Evolutionary conservation across 2,113 vertebrate species (phyloP).

Genomic region (Coregonus clupeaformis): DNA sequence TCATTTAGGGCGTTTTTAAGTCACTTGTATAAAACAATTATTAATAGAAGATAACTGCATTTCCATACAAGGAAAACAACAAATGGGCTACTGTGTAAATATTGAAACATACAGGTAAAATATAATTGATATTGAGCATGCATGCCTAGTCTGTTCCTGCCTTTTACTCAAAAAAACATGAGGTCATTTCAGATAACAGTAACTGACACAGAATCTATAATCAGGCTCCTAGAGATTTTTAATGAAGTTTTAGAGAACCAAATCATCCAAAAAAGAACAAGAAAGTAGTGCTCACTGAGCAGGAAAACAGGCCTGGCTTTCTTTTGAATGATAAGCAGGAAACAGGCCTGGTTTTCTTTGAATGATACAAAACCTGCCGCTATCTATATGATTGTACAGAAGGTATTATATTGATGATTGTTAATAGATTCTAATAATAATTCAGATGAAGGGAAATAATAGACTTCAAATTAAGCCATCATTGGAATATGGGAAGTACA

Average conservation of each 20-base stretch:
- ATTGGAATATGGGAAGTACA: not conserved
- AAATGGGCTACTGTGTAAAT: too few species aligned
- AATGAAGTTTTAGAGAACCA: not conserved
- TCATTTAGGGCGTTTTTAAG: conserved; percentile 53
- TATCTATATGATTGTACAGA: not conserved
- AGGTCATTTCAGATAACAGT: not conserved
- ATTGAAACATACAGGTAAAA: too few species aligned
- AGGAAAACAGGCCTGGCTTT: not conserved
- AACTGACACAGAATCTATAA: not conserved
- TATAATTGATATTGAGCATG: too few species aligned
- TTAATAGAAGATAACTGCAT: conserved; percentile 27
- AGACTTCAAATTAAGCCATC: not conserved
- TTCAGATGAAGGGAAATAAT: not conserved
- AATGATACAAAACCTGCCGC: not conserved
- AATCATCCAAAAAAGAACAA: not conserved
- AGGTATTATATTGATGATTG: not conserved
- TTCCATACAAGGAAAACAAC: not conserved
- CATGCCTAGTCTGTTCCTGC: not conserved
- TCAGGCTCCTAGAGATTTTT: not conserved
- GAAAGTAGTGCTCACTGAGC: not conserved
- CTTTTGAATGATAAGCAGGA: not conserved
- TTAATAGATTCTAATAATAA: not conserved
- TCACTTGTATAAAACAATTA: conserved; percentile 48
- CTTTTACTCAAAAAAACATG: not conserved
- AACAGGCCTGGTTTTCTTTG: not conserved